Evolutionary conservation across 2,797 vertebrate species (phyloP).

Genomic region (Salmo trutta): DNA sequence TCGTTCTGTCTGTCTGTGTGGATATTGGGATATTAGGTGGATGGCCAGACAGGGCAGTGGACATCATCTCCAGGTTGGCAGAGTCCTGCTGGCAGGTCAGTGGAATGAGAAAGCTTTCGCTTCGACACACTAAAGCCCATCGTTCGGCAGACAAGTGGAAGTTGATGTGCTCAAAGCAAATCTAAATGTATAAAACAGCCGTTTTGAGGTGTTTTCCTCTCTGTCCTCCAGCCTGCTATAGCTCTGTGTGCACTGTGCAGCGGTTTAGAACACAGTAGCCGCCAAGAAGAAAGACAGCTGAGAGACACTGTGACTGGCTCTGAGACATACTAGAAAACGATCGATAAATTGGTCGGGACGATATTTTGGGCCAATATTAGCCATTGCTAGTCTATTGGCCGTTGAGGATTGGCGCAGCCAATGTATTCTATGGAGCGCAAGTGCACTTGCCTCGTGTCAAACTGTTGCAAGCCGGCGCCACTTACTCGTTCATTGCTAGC

Average conservation of each 20-base stretch:
- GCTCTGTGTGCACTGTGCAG: neutral
- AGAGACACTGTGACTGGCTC: constrained; percentile 57
- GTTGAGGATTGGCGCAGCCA: no score
- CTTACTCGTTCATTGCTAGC: no score
- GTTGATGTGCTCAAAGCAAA: neutral
- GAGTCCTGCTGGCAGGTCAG: constrained; percentile 77
- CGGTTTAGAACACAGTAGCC: constrained; percentile 19
- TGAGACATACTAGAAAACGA: constrained; percentile 30
- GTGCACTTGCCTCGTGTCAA: no score
- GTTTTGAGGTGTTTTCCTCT: neutral
- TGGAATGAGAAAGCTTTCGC: constrained; percentile 80
- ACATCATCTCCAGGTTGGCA: constrained; percentile 71
- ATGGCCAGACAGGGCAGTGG: constrained; percentile 43
- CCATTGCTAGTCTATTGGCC: no score
- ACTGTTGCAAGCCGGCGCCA: no score
- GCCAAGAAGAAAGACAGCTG: constrained; percentile 74
- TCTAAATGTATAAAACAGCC: neutral
- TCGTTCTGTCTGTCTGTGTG: neutral
- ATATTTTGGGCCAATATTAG: no score
- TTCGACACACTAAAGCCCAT: constrained; percentile 80
- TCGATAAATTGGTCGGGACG: no score
- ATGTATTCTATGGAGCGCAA: no score
- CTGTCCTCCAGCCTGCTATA: neutral
- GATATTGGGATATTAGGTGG: neutral
- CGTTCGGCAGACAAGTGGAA: constrained; percentile 72